Evolutionary conservation across 2,113 vertebrate species (phyloP).

Genomic region (Ciconia maguari): DNA sequence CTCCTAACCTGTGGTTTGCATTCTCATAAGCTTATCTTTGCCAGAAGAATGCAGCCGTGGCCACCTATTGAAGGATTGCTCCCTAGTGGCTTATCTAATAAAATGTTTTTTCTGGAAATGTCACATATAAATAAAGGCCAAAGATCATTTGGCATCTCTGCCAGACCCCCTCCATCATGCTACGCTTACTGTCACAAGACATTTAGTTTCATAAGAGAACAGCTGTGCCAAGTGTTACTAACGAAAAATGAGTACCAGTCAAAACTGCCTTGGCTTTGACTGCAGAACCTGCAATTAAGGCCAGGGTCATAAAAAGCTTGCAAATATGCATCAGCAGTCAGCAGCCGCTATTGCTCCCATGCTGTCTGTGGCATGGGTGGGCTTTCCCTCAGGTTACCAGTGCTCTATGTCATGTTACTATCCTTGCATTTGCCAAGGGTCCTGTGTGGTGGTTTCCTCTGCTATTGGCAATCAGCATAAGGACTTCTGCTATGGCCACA

Average conservation of each 20-base stretch:
- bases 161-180: constrained; percentile 34
- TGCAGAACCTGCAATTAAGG: not conserved
- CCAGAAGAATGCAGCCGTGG: not conserved
- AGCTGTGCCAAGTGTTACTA: not conserved
- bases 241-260: not conserved
- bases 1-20: not conserved
- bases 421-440: not conserved
- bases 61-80: constrained; percentile 11
- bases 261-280: constrained; percentile 3
- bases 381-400: not conserved
- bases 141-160: constrained; percentile 8
- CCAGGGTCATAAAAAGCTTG: not conserved
- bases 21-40: not conserved
- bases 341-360: not conserved
- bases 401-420: not conserved
- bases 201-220: constrained; percentile 17
- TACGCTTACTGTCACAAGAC: constrained; percentile 8
- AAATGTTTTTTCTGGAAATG: constrained; percentile 55
- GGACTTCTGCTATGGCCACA: not conserved
- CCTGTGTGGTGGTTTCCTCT: not conserved
- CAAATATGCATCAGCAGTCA: not conserved
- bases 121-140: constrained; percentile 48
- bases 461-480: not conserved
- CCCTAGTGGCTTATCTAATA: constrained; percentile 33
- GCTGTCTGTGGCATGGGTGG: not conserved